phyloP scores from a whole-genome alignment of 2,113 vertebrate genomes.

The Elachura formosa region DNA sequence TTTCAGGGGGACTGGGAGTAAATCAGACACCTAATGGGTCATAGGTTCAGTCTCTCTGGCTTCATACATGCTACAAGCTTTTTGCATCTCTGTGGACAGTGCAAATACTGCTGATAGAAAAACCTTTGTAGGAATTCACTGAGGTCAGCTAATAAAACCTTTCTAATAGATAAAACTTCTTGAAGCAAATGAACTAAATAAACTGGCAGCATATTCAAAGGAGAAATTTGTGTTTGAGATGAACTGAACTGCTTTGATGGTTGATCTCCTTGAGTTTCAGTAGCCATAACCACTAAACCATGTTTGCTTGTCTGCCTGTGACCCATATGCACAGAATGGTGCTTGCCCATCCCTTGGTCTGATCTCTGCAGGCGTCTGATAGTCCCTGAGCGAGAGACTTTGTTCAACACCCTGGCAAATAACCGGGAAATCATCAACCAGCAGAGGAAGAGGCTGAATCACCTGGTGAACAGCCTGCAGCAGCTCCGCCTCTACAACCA shows the following conservation, averaged over 20 bases:
- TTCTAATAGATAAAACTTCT: background rate
- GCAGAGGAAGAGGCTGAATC: constrained; percentile 85
- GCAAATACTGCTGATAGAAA: background rate
- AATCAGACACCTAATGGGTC: background rate
- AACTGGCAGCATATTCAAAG: background rate
- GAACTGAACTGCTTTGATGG: background rate
- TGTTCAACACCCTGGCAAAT: constrained; percentile 90
- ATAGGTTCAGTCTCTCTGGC: background rate
- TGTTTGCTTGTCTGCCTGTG: background rate
- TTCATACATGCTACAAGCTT: accelerated
- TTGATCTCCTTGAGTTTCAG: background rate
- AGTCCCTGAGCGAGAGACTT: constrained; percentile 86
- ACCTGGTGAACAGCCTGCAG: constrained; percentile 80
- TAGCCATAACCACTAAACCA: background rate
- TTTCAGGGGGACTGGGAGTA: background rate
- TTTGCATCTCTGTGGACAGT: background rate
- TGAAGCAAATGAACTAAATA: background rate
- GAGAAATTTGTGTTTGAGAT: background rate
- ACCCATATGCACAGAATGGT: background rate
- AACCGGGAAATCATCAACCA: constrained; percentile 93
- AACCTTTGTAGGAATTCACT: background rate
- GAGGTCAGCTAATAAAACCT: background rate
- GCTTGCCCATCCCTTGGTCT: background rate
- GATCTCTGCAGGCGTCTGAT: constrained; percentile 78
- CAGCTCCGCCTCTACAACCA: constrained; percentile 88